Conservation (phyloP, 2,113 vertebrate genomes). For the Seriola rivoliana region DNA sequence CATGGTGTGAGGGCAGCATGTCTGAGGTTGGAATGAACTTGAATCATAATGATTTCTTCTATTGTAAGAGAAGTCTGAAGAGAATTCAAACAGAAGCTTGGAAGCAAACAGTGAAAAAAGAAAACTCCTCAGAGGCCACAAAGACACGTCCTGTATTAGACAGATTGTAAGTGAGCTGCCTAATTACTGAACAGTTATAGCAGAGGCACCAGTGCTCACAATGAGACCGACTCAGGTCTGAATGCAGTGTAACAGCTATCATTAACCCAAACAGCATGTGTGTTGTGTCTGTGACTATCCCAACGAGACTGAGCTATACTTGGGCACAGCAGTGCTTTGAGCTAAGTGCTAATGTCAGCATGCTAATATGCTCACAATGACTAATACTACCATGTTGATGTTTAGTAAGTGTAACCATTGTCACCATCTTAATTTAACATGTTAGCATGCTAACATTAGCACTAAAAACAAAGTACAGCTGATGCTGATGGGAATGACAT, state of each 20-base stretch:
- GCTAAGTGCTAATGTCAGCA: too few species aligned
- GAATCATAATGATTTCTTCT: conserved; percentile 31
- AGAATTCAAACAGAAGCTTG: conserved; percentile 34
- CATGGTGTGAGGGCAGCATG: conserved; percentile 31
- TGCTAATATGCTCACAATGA: too few species aligned
- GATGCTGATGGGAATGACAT: neutral
- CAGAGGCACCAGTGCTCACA: neutral
- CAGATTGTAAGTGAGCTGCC: neutral
- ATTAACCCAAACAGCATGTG: neutral
- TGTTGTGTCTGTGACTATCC: neutral
- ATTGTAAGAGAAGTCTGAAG: conserved; percentile 6
- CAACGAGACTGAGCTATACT: neutral
- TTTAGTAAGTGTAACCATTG: neutral
- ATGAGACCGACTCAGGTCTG: neutral
- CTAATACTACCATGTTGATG: neutral
- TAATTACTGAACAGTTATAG: conserved; percentile 1
- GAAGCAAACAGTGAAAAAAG: neutral
- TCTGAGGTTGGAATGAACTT: conserved; percentile 22
- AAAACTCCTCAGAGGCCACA: too few species aligned
- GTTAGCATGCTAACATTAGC: neutral
- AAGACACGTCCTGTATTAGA: too few species aligned
- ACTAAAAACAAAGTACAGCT: neutral
- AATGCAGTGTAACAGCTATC: neutral
- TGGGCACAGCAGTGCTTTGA: too few species aligned
- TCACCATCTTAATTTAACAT: neutral